Conservation (phyloP, 2,888 invertebrate genomes). For the Nezara viridula region DNA sequence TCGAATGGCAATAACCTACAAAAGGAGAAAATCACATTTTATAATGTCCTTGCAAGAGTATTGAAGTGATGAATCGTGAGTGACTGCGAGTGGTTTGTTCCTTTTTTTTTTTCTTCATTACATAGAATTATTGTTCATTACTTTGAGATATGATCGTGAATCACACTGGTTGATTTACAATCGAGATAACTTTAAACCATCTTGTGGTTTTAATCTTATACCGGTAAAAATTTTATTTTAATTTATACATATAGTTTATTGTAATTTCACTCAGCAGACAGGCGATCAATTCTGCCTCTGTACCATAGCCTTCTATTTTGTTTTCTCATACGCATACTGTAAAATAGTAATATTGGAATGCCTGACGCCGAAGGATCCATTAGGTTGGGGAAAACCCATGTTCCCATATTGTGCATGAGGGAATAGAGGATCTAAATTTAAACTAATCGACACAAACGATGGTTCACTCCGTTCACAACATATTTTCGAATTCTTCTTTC, state of each 20-base stretch:
- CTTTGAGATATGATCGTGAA: neutral
- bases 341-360: neutral
- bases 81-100: neutral
- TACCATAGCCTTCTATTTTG: neutral
- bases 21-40: neutral
- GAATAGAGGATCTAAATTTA: neutral
- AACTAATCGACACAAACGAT: neutral
- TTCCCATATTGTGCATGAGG: neutral
- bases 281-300: neutral
- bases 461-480: neutral
- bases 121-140: neutral
- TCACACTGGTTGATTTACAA: neutral
- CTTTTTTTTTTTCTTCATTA: too few species aligned
- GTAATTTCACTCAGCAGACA: neutral
- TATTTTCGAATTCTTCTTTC: neutral
- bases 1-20: constrained; percentile 7
- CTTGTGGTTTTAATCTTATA: neutral
- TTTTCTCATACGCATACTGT: neutral
- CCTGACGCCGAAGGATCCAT: neutral
- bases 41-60: neutral
- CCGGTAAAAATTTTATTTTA: neutral
- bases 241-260: neutral
- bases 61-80: neutral
- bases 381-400: neutral
- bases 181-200: neutral